Evolutionary conservation across 2,113 vertebrate genomes (phyloP).

Genomic region (Phyllostomus discolor): DNA sequence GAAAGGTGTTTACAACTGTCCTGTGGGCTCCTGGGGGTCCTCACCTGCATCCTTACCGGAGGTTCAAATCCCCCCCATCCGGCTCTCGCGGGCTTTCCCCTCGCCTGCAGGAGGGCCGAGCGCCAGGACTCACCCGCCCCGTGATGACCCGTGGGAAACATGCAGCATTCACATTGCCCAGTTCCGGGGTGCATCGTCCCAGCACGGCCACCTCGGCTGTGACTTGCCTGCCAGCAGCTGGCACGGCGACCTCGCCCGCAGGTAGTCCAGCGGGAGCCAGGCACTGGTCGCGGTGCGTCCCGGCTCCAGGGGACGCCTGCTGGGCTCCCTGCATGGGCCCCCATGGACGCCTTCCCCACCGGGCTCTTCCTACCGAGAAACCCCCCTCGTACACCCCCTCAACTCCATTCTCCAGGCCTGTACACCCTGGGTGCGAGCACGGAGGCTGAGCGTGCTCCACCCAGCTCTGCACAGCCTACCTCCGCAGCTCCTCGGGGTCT

Average conservation of each 20-base stretch:
- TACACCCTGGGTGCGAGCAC: not conserved
- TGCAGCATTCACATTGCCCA: not conserved
- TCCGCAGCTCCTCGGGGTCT: not conserved
- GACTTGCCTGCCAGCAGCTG: not conserved
- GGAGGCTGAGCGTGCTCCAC: not conserved
- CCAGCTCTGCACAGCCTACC: not conserved
- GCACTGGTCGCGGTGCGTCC: not conserved
- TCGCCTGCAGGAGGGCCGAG: not conserved
- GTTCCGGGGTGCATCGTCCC: not conserved
- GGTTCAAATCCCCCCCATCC: too few species aligned
- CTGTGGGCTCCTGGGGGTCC: not conserved
- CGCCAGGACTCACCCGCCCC: not conserved
- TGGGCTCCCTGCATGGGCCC: too few species aligned
- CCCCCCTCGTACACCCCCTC: not conserved
- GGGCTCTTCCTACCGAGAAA: not conserved
- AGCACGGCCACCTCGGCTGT: not conserved
- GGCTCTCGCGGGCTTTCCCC: not conserved
- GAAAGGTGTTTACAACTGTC: not conserved
- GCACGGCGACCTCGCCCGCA: too few species aligned
- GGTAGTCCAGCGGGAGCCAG: not conserved
- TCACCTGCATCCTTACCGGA: not conserved
- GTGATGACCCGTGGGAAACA: not conserved
- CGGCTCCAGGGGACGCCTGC: not conserved
- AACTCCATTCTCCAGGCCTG: not conserved
- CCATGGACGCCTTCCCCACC: not conserved